Conservation (phyloP, 2,888 invertebrate genomes). For the Meiosimyza decipiens region DNA sequence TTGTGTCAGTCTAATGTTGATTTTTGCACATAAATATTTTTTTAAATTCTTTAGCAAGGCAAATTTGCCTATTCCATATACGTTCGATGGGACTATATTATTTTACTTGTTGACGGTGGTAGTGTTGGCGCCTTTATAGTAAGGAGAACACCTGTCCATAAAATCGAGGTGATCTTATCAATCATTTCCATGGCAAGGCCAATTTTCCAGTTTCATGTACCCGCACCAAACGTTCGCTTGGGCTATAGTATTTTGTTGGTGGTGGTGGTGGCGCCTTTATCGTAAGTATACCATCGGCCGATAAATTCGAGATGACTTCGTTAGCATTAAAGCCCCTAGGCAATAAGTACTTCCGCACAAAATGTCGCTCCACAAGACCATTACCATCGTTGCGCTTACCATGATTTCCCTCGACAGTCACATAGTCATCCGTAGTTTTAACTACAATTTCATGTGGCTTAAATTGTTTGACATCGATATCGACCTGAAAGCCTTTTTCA, state of each 20-base stretch:
- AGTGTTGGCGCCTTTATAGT: too few species aligned
- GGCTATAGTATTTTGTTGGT: conserved; percentile 54
- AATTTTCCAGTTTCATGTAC: conserved; percentile 72
- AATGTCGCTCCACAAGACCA: conserved; percentile 79
- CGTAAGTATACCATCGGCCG: conserved; percentile 78
- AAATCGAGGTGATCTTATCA: too few species aligned
- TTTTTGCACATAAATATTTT: too few species aligned
- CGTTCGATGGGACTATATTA: too few species aligned
- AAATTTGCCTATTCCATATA: too few species aligned
- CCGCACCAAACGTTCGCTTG: conserved; percentile 67
- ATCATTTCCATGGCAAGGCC: conserved; percentile 58
- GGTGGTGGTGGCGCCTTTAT: conserved; percentile 74
- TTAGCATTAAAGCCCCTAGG: conserved; percentile 81
- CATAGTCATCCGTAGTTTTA: conserved; percentile 78
- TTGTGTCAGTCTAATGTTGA: too few species aligned
- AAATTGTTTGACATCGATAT: conserved; percentile 82
- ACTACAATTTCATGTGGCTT: conserved; percentile 82
- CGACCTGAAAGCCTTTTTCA: conserved; percentile 77
- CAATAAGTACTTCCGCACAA: conserved; percentile 78
- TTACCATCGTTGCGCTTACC: conserved; percentile 78
- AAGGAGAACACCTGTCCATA: too few species aligned
- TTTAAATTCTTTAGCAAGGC: too few species aligned
- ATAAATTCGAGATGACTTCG: conserved; percentile 78
- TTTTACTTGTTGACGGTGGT: too few species aligned
- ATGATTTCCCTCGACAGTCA: conserved; percentile 80